Evolutionary conservation across 2,797 vertebrate species (phyloP).

Genomic region (Stomatorhinus walkeri): DNA sequence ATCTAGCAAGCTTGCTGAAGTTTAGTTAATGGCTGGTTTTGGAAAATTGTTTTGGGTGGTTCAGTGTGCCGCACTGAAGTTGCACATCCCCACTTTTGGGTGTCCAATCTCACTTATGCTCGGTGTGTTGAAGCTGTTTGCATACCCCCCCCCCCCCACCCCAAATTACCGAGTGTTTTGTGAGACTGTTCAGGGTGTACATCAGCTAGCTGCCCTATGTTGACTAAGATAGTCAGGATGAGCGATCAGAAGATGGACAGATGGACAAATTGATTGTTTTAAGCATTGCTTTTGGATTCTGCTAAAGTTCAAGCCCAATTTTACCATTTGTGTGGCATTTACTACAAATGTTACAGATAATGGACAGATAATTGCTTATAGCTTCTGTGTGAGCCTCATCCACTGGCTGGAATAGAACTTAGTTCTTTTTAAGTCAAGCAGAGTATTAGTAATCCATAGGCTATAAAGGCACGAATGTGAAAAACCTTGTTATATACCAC

Average conservation of each 20-base stretch:
- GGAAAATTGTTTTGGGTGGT: not conserved
- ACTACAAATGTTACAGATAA: not conserved
- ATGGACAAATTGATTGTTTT: not conserved
- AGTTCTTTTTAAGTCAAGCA: not conserved
- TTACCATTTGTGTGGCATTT: not conserved
- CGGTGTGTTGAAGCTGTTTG: not conserved
- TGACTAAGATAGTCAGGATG: not conserved
- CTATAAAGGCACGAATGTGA: not conserved
- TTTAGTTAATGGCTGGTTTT: not conserved
- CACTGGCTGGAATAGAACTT: not conserved
- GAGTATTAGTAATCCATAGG: not conserved
- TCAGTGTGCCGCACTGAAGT: not conserved
- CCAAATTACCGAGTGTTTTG: not conserved
- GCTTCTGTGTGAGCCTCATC: not conserved
- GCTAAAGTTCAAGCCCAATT: not conserved
- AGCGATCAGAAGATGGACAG: not conserved
- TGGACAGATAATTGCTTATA: not conserved
- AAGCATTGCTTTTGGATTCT: not conserved
- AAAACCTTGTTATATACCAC: not conserved
- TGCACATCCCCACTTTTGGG: not conserved
- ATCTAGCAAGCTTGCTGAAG: not conserved
- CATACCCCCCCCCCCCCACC: no score
- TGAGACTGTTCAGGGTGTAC: not conserved
- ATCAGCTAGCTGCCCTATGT: not conserved
- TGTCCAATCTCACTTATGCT: not conserved